A percentile compares a stretch with the other conserved stretches of the same genome.
Conservation (phyloP, 2,797 vertebrate genomes). For the Scyliorhinus canicula region DNA sequence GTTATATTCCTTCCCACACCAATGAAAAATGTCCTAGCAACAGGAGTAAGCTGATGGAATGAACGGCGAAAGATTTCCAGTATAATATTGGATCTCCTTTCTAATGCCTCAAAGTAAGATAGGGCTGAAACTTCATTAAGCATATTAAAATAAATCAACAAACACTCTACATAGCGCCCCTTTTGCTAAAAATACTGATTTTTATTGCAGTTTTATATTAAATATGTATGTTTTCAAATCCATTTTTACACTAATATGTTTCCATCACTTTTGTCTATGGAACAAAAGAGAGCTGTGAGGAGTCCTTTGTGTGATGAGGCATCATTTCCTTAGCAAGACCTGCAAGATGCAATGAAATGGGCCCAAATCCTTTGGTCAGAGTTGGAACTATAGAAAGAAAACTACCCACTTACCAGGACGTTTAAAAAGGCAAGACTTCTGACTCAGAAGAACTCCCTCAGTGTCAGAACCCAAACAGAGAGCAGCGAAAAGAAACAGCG, state of each 20-base stretch:
- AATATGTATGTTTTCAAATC: neutral
- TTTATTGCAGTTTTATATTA: neutral
- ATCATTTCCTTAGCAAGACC: neutral
- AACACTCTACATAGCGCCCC: neutral
- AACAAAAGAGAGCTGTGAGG: neutral
- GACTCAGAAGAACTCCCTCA: no score
- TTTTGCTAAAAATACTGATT: neutral
- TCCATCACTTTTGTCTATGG: neutral
- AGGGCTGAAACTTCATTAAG: neutral
- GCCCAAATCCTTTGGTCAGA: no score
- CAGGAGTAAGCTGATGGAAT: neutral
- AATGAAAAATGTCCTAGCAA: slow-evolving; percentile 7
- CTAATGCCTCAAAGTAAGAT: neutral
- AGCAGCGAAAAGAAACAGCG: no score
- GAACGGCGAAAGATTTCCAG: neutral
- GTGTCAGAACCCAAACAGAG: no score
- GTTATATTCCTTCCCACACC: neutral
- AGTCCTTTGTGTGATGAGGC: neutral
- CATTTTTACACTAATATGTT: neutral
- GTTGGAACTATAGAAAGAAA: no score
- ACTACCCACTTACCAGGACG: no score
- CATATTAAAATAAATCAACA: neutral
- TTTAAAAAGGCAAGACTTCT: no score
- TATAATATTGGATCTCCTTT: neutral
- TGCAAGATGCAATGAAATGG: neutral